phyloP scores from a whole-genome alignment of 2,113 vertebrate species.

The Mus musculus region DNA sequence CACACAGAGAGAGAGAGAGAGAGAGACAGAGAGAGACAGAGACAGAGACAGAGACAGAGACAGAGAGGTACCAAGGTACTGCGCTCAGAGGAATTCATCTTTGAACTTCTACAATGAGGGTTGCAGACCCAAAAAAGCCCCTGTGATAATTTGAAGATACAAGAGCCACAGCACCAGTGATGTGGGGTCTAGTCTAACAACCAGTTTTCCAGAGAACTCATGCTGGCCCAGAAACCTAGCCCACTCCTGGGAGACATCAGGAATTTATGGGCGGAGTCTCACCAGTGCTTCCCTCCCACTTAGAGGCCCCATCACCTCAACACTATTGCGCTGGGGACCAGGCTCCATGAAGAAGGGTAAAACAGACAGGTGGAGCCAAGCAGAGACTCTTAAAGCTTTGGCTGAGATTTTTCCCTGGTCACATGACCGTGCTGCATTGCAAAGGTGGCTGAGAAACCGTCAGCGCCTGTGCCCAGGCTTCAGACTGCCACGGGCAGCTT shows the following conservation, averaged over 20 bases:
- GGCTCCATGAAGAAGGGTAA: not conserved
- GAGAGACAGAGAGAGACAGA: no score
- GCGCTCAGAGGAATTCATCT: not conserved
- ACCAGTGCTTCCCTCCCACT: no score
- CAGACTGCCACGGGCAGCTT: not conserved
- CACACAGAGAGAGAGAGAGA: not conserved
- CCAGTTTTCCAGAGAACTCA: not conserved
- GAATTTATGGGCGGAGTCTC: not conserved
- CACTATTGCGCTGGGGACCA: not conserved
- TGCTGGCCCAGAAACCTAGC: no score
- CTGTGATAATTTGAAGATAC: not conserved
- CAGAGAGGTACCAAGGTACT: not conserved
- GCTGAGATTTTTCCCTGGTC: not conserved
- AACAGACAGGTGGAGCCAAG: not conserved
- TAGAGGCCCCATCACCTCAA: not conserved
- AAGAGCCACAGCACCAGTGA: not conserved
- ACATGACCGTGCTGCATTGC: not conserved
- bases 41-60: not conserved
- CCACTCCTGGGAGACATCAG: not conserved
- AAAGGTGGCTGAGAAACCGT: constrained; percentile 55
- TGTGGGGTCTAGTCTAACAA: not conserved
- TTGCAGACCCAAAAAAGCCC: not conserved
- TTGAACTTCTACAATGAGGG: not conserved
- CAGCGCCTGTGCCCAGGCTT: not conserved
- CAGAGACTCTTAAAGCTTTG: not conserved